These are phyloP conservation scores for Sparidentex hasta DNA, from an alignment of 2,797 vertebrate genomes.

Conservation along the genomic window DNA sequence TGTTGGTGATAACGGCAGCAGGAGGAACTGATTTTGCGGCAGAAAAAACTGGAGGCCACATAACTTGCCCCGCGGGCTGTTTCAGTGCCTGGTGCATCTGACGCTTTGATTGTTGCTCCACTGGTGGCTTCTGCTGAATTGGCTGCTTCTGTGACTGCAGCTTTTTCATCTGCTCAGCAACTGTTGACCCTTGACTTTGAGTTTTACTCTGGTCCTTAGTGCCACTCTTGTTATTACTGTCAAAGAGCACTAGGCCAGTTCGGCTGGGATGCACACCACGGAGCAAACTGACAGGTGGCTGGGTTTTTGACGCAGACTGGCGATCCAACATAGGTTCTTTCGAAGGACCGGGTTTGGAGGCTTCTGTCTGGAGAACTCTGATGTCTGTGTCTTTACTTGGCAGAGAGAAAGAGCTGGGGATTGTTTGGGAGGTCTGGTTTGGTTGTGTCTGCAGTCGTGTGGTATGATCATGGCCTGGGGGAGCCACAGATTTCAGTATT, in stretches of 20 bases:
- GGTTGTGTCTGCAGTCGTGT: slow-evolving; percentile 1
- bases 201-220: slow-evolving; percentile 10
- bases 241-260: slow-evolving; percentile 61
- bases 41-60: slow-evolving; percentile 16
- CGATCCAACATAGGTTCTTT: slow-evolving; percentile 28
- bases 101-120: no score
- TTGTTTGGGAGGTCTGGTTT: neutral
- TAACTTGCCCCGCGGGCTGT: neutral
- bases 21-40: neutral
- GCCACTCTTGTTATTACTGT: neutral
- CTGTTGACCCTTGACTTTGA: neutral
- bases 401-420: slow-evolving; percentile 43
- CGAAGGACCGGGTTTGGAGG: slow-evolving; percentile 39
- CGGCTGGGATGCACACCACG: slow-evolving; percentile 45
- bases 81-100: neutral
- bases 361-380: slow-evolving; percentile 35
- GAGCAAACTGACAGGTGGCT: neutral
- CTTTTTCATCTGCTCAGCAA: no score
- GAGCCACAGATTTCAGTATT: slow-evolving; percentile 19
- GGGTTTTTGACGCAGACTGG: neutral
- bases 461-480: neutral
- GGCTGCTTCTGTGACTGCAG: no score
- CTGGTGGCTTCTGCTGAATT: no score
- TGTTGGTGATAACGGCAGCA: neutral
- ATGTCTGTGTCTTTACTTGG: slow-evolving; percentile 65